Base-by-base conservation (phyloP, 2,888 invertebrate genomes). In the Mimas tiliae region DNA sequence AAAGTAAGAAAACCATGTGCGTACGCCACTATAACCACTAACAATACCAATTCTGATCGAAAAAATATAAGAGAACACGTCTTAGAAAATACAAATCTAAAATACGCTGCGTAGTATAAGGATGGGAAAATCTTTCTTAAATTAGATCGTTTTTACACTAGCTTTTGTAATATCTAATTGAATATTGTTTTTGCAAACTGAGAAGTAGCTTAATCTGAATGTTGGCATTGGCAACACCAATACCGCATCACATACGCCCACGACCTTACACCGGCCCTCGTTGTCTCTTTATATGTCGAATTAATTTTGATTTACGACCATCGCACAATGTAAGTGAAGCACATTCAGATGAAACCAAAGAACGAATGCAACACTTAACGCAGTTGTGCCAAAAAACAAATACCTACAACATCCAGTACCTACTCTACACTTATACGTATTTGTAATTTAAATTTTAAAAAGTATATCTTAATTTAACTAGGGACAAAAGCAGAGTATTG, bases 241-340 rank as follows among this genome's bases (percentile, higher is more conserved):
- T 42, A 34, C 91, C 82, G 86, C 91, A 87, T 88, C 88, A 87
- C 74, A 82, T 75, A 85, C 93, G 90, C 93, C 93, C 91, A 93
- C 93, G 89, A 77, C 72, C 80, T 83, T 58, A 38, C 77, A 77
- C 82, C 85, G 89, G 84, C 87, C 89, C 89, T 88, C 85, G 85
- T 88, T 89, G 91, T 90, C 90, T 93, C 89, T 91, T 90, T 91
- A 90, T 87, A 86, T 85, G 81, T 89, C 88, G 91, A 92, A 91
- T 92, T 91, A 91, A 92, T 93, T 93, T 93, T 93, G 93, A 93
- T 93, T 93, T 93, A 93, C 90, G 87, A 82, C 83, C 81, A 80
- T 82, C 82, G 85, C 78, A 88, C 89, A 89, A 90, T 89, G 90
- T 89, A 86, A 86, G 89, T 89, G 81, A 90, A 89, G 89, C 81